These are phyloP conservation scores for Artibeus lituratus DNA, from an alignment of 2,797 vertebrate species.

Conservation along the genomic window DNA sequence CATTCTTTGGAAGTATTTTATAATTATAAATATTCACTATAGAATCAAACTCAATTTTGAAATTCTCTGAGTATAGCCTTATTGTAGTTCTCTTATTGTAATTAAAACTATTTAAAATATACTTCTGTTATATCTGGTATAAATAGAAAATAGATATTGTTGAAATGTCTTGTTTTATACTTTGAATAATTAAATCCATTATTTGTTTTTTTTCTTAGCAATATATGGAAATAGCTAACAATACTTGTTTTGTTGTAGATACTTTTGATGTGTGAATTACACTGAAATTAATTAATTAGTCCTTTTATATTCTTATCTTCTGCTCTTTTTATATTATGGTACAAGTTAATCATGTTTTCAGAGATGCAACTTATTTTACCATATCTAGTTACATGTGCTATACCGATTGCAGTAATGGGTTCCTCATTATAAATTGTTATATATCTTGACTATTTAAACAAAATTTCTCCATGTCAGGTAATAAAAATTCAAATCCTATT, in stretches of 20 bases:
- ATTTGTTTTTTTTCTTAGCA: not conserved
- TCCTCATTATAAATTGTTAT: not conserved
- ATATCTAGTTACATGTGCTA: not conserved
- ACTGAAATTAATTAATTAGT: not conserved
- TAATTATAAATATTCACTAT: not conserved
- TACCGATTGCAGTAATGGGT: not conserved
- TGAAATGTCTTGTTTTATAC: not conserved
- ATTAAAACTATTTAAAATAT: not conserved
- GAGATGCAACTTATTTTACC: not conserved
- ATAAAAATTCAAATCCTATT: not conserved
- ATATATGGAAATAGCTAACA: not conserved
- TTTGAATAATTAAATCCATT: not conserved
- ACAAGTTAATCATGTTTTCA: not conserved
- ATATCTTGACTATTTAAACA: constrained; percentile 24
- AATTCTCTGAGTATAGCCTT: not conserved
- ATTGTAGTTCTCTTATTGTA: not conserved
- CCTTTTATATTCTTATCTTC: not conserved
- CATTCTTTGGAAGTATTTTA: not conserved
- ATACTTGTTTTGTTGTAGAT: not conserved
- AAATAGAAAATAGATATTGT: not conserved
- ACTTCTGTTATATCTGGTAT: not conserved
- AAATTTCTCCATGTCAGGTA: not conserved
- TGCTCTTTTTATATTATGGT: not conserved
- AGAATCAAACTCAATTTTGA: not conserved
- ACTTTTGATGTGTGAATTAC: not conserved